Conservation (phyloP, 2,797 vertebrate species). For the Hippopotamyrus pictus region DNA sequence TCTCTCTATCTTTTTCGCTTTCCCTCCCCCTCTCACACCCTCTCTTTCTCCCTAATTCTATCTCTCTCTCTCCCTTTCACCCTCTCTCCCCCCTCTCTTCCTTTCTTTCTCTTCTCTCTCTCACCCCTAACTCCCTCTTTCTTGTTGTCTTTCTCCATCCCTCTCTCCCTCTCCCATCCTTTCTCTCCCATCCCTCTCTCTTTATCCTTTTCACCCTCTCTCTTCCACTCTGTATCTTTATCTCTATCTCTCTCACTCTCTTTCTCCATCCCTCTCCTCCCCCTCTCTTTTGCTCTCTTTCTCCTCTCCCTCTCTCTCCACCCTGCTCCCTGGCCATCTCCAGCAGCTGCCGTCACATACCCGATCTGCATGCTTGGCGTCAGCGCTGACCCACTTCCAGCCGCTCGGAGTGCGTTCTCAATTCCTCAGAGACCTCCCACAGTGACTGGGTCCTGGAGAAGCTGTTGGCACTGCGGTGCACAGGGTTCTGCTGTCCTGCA, state of each 20-base stretch:
- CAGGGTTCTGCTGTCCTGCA: not conserved
- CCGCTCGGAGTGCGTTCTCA: not conserved
- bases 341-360: not conserved
- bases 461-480: not conserved
- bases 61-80: not conserved
- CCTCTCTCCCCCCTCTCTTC: not conserved
- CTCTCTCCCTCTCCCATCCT: not conserved
- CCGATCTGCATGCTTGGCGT: not conserved
- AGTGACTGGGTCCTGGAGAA: not conserved
- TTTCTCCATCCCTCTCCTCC: not conserved
- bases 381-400: constrained; percentile 3
- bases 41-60: not conserved
- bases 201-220: not conserved
- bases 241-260: not conserved
- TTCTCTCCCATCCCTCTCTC: not conserved
- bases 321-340: not conserved
- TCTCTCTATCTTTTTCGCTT: not conserved
- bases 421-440: not conserved
- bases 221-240: not conserved
- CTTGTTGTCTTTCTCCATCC: not conserved
- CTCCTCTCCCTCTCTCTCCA: not conserved
- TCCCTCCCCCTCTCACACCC: not conserved
- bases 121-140: not conserved
- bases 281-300: not conserved
- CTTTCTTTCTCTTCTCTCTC: not conserved